Percentiles rank a stretch among this genome's conserved stretches.
phyloP scores from a whole-genome alignment of 2,888 invertebrate genomes.

The Troides helena region DNA sequence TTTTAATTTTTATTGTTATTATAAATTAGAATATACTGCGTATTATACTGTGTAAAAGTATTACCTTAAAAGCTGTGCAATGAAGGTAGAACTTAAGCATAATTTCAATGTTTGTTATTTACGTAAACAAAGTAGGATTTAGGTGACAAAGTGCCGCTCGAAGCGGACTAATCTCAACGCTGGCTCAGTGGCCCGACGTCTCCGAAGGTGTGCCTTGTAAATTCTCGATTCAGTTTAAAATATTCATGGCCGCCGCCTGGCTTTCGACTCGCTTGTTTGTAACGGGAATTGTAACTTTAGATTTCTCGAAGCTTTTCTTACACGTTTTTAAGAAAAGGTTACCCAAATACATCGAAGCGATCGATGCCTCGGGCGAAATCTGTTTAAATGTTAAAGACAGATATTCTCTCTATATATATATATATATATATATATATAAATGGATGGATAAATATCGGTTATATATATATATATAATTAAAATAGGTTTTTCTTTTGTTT shows the following conservation, averaged over 20 bases:
- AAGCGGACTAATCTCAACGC: slow-evolving; percentile 11
- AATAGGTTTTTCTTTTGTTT: too few species aligned
- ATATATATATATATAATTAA: too few species aligned
- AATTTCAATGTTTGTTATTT: slow-evolving; percentile 10
- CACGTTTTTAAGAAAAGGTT: neutral
- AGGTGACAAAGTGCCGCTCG: slow-evolving; percentile 2
- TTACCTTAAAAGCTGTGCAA: neutral
- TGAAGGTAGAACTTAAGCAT: neutral
- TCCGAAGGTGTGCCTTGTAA: slow-evolving; percentile 13
- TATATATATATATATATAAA: too few species aligned
- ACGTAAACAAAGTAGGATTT: slow-evolving; percentile 13
- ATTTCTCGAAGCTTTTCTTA: neutral
- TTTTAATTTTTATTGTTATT: too few species aligned
- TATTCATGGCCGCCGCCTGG: slow-evolving; percentile 2
- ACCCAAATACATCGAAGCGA: too few species aligned
- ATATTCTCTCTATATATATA: too few species aligned
- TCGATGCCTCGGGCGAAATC: neutral
- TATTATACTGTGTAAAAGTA: too few species aligned
- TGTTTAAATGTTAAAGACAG: too few species aligned
- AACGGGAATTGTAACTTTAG: neutral
- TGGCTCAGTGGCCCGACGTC: neutral
- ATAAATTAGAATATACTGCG: too few species aligned
- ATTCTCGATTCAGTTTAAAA: slow-evolving; percentile 21
- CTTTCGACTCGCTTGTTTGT: neutral
- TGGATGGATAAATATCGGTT: too few species aligned